Base-by-base conservation (phyloP, 1,140 invertebrate genomes). In the Drosophila nigrodunni region DNA sequence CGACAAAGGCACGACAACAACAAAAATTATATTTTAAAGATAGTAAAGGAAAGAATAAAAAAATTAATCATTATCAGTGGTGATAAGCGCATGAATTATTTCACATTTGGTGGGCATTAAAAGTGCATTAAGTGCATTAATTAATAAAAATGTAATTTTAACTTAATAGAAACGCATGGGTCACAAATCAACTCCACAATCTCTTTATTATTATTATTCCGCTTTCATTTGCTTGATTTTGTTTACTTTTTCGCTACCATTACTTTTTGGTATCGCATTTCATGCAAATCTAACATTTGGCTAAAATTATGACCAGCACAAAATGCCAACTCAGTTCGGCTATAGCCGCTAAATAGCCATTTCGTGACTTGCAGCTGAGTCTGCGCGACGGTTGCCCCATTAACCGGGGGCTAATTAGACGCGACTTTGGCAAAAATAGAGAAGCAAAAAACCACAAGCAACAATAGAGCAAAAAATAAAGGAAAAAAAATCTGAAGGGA, bases 341-440 rank as follows among this genome's bases (percentile, higher is more conserved):
- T 30, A 75, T 59, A 76, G 30, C 47, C 30, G 61, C 83, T 88
- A 87, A 87, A 87, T 87, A 83, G 83, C 73, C 85, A 69, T 78
- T 87, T 87, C 83, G 83, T 87, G 83, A 87, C 83, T 87, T 87
- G 83, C 83, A 87, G 85, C 72, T 77, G 80, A 88, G 83, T 88
- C 80, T 82, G 77, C 67, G 77, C 83, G 79, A 82, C 82, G 68
- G 34, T 68, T 47, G 78, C n/a, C 70, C 85, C 80, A 87, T 87
- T 87, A 87, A 62, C 60, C 34, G 68, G 54, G 61, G 72, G 58
- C 80, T 87, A 87, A 87, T 87, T 87, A 87, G 82, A 77, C 73
- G 83, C 74, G 78, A 52, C 55, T 57, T 49, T n/a, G 52, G 34
- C 34, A 39, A 18, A 34, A 50, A 41, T 6, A 10, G 25, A 35